Conservation (phyloP, 2,797 vertebrate genomes). For the Taeniopygia guttata region DNA sequence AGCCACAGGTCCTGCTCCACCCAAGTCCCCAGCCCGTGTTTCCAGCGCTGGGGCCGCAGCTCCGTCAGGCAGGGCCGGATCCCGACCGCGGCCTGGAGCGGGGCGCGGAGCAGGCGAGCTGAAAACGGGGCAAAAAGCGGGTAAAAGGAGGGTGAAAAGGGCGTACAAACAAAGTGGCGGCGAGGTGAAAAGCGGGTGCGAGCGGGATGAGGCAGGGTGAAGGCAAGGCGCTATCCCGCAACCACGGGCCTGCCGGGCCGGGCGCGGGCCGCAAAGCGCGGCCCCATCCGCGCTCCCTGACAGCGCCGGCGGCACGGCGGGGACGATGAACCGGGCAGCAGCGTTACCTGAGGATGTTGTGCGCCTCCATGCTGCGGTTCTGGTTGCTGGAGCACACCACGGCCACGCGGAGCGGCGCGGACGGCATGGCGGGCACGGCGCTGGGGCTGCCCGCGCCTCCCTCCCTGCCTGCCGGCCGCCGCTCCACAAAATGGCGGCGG, state of each 20-base stretch:
- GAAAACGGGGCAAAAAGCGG: fast-evolving
- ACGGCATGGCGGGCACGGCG: slow-evolving; percentile 82
- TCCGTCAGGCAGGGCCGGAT: not conserved
- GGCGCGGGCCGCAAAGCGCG: not conserved
- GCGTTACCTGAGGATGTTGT: slow-evolving; percentile 98
- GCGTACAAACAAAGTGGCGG: fast-evolving
- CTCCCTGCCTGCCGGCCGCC: not conserved
- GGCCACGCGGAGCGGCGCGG: slow-evolving; percentile 94
- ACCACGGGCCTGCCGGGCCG: not conserved
- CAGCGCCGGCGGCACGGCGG: not conserved
- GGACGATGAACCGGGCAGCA: not conserved
- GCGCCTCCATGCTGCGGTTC: slow-evolving; percentile 99
- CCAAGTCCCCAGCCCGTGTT: not conserved
- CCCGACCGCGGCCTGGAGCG: not conserved
- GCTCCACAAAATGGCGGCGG: slow-evolving; percentile 70
- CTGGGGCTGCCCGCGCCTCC: not conserved
- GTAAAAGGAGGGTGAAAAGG: fast-evolving
- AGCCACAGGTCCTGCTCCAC: not conserved
- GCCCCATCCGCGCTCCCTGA: not conserved
- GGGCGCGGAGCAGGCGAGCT: fast-evolving
- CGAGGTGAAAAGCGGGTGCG: fast-evolving
- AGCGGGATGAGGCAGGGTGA: too few relatives aligned
- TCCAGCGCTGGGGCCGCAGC: not conserved
- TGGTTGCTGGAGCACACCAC: slow-evolving; percentile 99
- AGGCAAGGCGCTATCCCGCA: not conserved